phyloP scores from a whole-genome alignment of 2,888 invertebrate species.

The Sinotaia quadrata region DNA sequence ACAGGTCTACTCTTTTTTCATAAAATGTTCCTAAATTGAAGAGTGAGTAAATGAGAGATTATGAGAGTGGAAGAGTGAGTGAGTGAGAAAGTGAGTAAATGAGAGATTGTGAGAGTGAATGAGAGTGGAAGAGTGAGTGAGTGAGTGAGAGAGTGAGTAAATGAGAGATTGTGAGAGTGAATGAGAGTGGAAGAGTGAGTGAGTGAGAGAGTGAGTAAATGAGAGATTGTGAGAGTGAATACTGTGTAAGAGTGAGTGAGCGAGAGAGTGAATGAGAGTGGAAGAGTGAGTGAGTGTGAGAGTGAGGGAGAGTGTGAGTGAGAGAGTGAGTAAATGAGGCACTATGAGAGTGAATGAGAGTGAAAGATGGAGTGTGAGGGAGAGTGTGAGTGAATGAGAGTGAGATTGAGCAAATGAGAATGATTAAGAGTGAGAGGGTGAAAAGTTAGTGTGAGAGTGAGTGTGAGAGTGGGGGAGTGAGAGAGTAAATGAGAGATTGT shows the following conservation, averaged over 20 bases:
- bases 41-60: constrained; percentile 7
- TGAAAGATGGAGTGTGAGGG: neutral
- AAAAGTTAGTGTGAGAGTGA: too few relatives aligned
- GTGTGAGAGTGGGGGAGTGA: too few relatives aligned
- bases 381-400: constrained; percentile 5
- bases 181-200: constrained; percentile 4
- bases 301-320: neutral
- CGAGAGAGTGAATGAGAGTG: neutral
- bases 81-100: constrained; percentile 3
- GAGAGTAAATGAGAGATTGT: too few relatives aligned
- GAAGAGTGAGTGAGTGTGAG: neutral
- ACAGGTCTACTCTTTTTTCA: too few relatives aligned
- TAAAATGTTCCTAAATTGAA: too few relatives aligned
- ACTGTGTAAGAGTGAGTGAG: neutral
- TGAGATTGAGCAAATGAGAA: too few relatives aligned
- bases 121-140: constrained; percentile 1
- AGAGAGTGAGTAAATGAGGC: neutral
- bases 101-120: constrained; percentile 8
- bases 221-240: neutral
- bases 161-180: constrained; percentile 1
- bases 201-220: neutral
- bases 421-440: constrained; percentile 5
- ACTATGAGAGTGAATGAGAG: neutral
- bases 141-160: constrained; percentile 1
- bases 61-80: constrained; percentile 8